Evolutionary conservation across 1,140 invertebrate species (phyloP).

Genomic region (Brachionus paranguensis): DNA sequence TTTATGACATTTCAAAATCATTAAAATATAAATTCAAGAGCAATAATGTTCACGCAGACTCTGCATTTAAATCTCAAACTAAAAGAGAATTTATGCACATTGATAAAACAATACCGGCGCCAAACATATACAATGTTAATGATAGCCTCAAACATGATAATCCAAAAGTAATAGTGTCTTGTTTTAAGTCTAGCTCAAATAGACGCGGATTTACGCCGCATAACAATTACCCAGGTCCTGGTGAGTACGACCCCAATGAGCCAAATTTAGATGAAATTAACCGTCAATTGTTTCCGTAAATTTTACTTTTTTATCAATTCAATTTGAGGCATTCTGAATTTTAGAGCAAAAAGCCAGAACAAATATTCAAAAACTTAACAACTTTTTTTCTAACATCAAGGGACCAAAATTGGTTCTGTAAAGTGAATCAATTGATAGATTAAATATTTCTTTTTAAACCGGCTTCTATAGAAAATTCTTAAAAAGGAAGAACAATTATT

Average conservation of each 20-base stretch:
- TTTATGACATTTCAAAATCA: not conserved
- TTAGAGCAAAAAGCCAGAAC: too few species aligned
- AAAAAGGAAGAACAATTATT: too few species aligned
- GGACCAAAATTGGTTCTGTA: too few species aligned
- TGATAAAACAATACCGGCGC: not conserved
- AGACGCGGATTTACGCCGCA: not conserved
- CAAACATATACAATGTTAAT: constrained; percentile 27
- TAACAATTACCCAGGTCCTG: constrained; percentile 5
- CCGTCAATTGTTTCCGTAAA: constrained; percentile 25
- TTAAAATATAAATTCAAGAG: constrained; percentile 9
- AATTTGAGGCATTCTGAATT: too few species aligned
- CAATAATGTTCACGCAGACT: constrained; percentile 30
- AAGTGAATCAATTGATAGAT: too few species aligned
- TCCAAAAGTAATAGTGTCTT: not conserved
- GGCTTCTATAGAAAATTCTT: too few species aligned
- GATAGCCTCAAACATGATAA: not conserved
- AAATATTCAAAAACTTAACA: too few species aligned
- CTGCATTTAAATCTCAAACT: constrained; percentile 34
- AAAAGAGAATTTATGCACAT: constrained; percentile 26
- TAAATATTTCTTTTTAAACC: too few species aligned
- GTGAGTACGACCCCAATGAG: not conserved
- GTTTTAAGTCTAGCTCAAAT: constrained; percentile 21
- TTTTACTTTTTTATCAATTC: not conserved
- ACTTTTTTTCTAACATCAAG: not conserved
- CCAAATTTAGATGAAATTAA: not conserved